Base-by-base conservation (phyloP, 2,888 invertebrate species). In the Megamerina dolium region DNA sequence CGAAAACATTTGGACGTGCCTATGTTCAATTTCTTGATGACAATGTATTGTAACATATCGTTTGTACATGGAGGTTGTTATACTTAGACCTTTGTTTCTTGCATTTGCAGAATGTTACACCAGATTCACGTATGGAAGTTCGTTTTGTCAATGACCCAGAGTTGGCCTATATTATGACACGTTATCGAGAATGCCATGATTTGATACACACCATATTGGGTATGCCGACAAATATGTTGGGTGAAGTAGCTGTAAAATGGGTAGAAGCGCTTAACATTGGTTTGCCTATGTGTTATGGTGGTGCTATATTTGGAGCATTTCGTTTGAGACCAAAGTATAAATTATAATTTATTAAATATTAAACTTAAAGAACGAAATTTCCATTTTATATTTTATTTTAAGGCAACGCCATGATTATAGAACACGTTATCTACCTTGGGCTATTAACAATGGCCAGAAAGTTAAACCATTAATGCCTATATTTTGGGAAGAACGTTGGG, bases 111-210 rank as follows among this genome's bases (percentile, higher is more conserved):
- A 81, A 87, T 55, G 93, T 97, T 2, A 88, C 89, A 5, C 95
- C 99, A 1, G 97, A 99, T 75, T 85, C 89, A 23, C 77, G 99
- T 50, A 75, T 85, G 52, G 80, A 86, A 13, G 96, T 99, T 1
- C 86, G 87, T 59, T 99, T 95, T 73, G 81, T 99, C 36, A 83
- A 90, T 53, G 89, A 97, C 68, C 63, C 68, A 2, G 85, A 94
- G 51, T 72, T 94, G 56, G 93, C 94, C 4, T 99, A 96, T 73
- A 86, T 97, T 34, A 93, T 99, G 86, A 92, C 94, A 70, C 77
- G 99, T 41, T 99, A 99, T 67, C 80, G 99, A 52, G 96, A 99
- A 75, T 86, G 89, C 8, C 99, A 99, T 70, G 99, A 99, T 74
- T 78, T 99, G 52, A 81, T 90, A 45, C 99, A 99, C 73, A 85